A percentile compares a stretch with the other conserved stretches of the same genome.
These are phyloP conservation scores for Exaiptasia diaphana DNA, from an alignment of 64 coral and sea anemone species.

Conservation along the genomic window DNA sequence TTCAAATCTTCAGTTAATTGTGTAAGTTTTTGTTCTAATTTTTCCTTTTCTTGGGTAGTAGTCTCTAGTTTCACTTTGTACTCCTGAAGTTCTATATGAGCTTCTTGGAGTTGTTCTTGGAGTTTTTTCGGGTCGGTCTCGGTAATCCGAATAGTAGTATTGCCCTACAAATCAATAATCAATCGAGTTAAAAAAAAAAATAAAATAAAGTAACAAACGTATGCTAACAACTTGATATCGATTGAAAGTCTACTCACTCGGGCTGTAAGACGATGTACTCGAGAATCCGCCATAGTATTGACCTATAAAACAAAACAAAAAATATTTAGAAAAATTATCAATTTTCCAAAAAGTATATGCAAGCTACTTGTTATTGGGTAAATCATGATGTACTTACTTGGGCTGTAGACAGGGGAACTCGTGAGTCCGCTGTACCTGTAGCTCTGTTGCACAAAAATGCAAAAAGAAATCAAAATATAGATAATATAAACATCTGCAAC, in stretches of 20 bases:
- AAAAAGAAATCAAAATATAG: neutral
- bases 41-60: slow-evolving; percentile 84
- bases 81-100: slow-evolving; percentile 82
- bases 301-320: too few species aligned
- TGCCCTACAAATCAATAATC: neutral
- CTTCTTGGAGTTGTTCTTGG: slow-evolving; percentile 90
- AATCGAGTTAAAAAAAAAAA: too few species aligned
- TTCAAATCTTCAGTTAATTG: slow-evolving; percentile 75
- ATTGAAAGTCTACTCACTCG: too few species aligned
- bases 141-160: slow-evolving; percentile 43
- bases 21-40: slow-evolving; percentile 86
- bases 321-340: too few species aligned
- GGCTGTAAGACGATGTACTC: too few species aligned
- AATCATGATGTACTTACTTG: slow-evolving; percentile 5
- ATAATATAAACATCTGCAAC: too few species aligned
- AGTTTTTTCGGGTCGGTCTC: slow-evolving; percentile 89
- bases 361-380: too few species aligned
- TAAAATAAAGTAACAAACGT: too few species aligned
- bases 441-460: too few species aligned
- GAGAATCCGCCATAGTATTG: too few species aligned
- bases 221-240: too few species aligned
- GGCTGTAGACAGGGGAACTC: slow-evolving; percentile 14
- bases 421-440: neutral
- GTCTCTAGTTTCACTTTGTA: slow-evolving; percentile 96
- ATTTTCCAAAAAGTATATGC: too few species aligned